Base-by-base conservation (phyloP, 2,888 invertebrate genomes). In the Dorcus parallelipipedus region DNA sequence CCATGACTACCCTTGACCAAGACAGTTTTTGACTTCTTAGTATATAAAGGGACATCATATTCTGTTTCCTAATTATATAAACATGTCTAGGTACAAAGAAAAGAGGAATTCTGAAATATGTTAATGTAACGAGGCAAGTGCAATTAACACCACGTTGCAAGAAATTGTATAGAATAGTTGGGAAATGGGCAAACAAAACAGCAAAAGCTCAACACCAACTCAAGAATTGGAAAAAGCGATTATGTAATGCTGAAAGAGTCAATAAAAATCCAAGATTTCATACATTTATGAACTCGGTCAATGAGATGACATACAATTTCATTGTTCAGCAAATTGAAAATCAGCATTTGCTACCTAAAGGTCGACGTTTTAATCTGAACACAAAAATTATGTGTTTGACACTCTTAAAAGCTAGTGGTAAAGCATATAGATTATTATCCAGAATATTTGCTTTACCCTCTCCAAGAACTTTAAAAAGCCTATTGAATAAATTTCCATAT, bases 381-480 rank as follows among this genome's bases (percentile, higher is more conserved):
- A 63, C 63, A 10, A 67, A 65, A 59, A 49, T 67, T 38, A 42
- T 64, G 17, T 58, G 64, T 9, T 52, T 65, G n/a, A 51, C 59
- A n/a, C 26, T 66, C 4, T 9, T 14, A 14, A 14, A 14, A 14
- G 14, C 14, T 14, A 14, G 14, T 14, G 14, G 14, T 14, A 14
- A 14, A 14, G 14, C 14, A 14, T 14, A 14, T 14, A 14, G 14
- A 14, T 14, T 14, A 14, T 14, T 14, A 14, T 14, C 14, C 14
- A 14, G 14, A 14, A 14, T 14, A 14, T 14, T 14, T 14, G 14
- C 14, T 14, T 14, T 14, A 14, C 14, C 14, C 1, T 14, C 14
- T 14, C 42, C 17, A 23, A 53, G 47, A 54, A 58, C 60, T 10
- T 47, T 64, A 38, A 14, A 14, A 57, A 58, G 42, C 49, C 38